Conservation (phyloP, 2,113 vertebrate genomes). For the Asarcornis scutulata region DNA sequence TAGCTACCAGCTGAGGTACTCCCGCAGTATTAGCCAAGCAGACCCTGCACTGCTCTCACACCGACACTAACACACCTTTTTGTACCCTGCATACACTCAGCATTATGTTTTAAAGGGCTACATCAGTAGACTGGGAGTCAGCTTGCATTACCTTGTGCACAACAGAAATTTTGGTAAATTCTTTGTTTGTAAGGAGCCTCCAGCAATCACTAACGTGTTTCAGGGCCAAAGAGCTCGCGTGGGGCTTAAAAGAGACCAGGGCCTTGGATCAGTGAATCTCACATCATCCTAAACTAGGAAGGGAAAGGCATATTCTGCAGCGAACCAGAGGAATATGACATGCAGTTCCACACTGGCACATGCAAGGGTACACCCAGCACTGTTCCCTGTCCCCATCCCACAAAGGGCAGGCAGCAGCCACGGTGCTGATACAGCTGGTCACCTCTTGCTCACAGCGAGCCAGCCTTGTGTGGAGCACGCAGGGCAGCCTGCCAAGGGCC, state of each 20-base stretch:
- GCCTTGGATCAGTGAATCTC: neutral
- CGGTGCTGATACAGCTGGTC: accelerated
- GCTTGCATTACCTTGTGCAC: neutral
- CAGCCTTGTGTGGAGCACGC: accelerated
- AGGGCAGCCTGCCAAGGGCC: neutral
- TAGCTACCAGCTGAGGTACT: neutral
- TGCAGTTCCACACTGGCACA: neutral
- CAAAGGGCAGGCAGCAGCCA: neutral
- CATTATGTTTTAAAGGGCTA: accelerated
- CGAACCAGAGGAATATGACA: neutral
- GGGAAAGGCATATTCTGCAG: accelerated
- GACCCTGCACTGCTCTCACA: neutral
- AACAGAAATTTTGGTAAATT: accelerated
- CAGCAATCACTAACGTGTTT: neutral
- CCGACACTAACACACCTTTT: neutral
- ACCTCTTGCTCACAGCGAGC: accelerated
- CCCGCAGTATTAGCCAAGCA: neutral
- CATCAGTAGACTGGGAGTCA: neutral
- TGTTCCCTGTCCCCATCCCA: neutral
- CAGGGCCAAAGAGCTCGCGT: neutral
- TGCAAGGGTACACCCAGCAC: neutral
- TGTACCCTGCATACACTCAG: neutral
- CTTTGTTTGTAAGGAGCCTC: neutral
- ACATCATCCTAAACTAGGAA: neutral
- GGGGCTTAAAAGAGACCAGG: neutral